Conservation (phyloP, 2,888 invertebrate species). For the Sarcophaga rosellei region DNA sequence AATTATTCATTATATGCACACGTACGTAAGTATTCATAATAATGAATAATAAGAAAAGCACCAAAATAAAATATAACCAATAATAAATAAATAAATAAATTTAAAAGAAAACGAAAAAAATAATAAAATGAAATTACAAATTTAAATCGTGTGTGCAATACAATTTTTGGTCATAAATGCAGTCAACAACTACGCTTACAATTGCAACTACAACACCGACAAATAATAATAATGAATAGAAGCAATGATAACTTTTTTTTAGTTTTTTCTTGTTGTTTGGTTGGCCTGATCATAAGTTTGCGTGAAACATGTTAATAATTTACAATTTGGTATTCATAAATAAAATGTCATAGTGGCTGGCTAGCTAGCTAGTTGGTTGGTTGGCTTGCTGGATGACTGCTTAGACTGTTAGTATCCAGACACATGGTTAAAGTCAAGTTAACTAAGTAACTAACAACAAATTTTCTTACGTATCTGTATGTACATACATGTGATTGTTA, state of each 20-base stretch:
- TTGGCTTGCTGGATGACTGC: background rate
- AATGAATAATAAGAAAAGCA: conserved; percentile 44
- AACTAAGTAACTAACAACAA: conserved; percentile 24
- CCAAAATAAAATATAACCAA: conserved; percentile 44
- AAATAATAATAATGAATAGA: background rate
- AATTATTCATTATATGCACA: conserved; percentile 38
- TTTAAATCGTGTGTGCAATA: background rate
- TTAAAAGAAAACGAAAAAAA: too few relatives aligned
- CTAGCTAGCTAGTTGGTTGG: background rate
- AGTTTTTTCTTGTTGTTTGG: background rate
- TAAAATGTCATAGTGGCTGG: conserved; percentile 76
- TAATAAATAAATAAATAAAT: conserved; percentile 19
- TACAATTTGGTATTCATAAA: conserved; percentile 82
- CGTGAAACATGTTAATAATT: conserved; percentile 80
- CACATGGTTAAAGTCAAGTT: conserved; percentile 23
- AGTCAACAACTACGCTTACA: background rate
- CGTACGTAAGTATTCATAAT: background rate
- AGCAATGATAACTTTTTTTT: too few relatives aligned
- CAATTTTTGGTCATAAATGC: background rate
- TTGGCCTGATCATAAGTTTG: conserved; percentile 52
- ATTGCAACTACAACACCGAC: background rate
- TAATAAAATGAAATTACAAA: too few relatives aligned
- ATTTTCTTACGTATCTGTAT: background rate
- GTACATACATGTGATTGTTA: background rate
- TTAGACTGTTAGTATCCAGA: background rate